phyloP scores from a whole-genome alignment of 2,888 invertebrate species.

The Stomorhina lunata region DNA sequence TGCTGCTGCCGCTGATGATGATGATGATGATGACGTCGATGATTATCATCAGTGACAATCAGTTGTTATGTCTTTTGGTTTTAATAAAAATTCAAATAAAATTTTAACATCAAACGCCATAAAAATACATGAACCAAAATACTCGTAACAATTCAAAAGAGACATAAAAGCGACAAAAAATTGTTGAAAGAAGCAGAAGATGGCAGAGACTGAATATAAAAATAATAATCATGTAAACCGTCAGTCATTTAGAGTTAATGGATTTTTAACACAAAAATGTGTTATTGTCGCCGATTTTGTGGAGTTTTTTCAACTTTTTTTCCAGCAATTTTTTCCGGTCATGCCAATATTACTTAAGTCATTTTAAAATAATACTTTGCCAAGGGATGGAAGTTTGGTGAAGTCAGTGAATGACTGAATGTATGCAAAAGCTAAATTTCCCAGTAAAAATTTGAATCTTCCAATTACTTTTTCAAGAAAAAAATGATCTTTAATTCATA shows the following conservation, averaged over 20 bases:
- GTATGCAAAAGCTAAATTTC: no score
- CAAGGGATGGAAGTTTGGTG: background rate
- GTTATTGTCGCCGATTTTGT: slow-evolving; percentile 46
- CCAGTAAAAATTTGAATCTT: no score
- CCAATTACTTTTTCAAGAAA: no score
- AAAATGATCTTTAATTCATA: no score
- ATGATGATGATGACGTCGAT: slow-evolving; percentile 1
- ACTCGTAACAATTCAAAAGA: background rate
- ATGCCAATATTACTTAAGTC: slow-evolving; percentile 38
- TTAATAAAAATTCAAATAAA: slow-evolving; percentile 3
- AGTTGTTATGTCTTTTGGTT: background rate
- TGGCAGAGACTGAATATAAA: background rate
- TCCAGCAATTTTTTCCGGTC: slow-evolving; percentile 55
- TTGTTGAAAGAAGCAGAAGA: background rate
- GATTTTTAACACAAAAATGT: slow-evolving; percentile 60
- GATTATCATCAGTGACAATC: slow-evolving; percentile 53
- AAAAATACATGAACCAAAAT: slow-evolving; percentile 7
- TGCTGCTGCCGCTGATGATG: background rate
- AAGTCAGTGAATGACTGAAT: background rate
- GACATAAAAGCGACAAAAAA: slow-evolving; percentile 5
- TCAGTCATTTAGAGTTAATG: slow-evolving; percentile 61
- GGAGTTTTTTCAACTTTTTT: background rate
- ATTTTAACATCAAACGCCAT: slow-evolving; percentile 19
- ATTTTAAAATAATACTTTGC: background rate
- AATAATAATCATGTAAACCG: slow-evolving; percentile 60